Evolutionary conservation across 1,140 invertebrate species (phyloP), one percentile per base, ranked within the genome.

Genomic region (Ephestia elutella): DNA sequence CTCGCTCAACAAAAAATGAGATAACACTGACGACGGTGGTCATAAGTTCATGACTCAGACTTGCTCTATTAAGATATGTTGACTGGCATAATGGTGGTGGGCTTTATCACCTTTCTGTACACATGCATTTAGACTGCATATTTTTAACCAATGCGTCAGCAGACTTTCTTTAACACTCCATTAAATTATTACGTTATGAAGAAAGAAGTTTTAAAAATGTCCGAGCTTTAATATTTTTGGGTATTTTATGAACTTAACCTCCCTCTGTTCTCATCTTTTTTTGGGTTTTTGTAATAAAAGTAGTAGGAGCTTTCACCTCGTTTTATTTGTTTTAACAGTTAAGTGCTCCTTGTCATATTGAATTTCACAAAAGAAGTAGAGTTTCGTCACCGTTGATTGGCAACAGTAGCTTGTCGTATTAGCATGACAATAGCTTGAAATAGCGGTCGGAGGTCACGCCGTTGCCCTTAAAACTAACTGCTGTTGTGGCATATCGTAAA

Each of bases 391-490:
- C 58, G 64, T 70, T 72, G 71, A 73, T 76, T 68, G 65, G 65
- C 69, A 60, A 58, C 51, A 50, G 20, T 15, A 7, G 19, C 19
- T 25, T 53, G 50, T 65, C 56, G 62, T 69, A 79, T 79, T 81
- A 73, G 68, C 72, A 81, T 86, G 69, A 86, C 79, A 83, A 83
- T 82, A 70, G 73, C 56, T 44, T 50, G 48, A 71, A 66, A 75
- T 74, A 57, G 73, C 78, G 74, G 80, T 76, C 76, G 73, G 71
- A 75, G 81, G 80, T 86, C 74, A 71, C 61, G 71, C 67, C 59
- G 63, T 65, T 75, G 76, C 74, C 76, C 74, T 78, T 75, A 81
- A 71, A 78, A 80, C 70, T 60, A 67, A 70, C 44, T 65, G 56
- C 67, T 58, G 59, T 49, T 66, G 54, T 73, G 59, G 61, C 66